Conservation (phyloP, 2,797 vertebrate species). For the Benthosema pterotum region DNA sequence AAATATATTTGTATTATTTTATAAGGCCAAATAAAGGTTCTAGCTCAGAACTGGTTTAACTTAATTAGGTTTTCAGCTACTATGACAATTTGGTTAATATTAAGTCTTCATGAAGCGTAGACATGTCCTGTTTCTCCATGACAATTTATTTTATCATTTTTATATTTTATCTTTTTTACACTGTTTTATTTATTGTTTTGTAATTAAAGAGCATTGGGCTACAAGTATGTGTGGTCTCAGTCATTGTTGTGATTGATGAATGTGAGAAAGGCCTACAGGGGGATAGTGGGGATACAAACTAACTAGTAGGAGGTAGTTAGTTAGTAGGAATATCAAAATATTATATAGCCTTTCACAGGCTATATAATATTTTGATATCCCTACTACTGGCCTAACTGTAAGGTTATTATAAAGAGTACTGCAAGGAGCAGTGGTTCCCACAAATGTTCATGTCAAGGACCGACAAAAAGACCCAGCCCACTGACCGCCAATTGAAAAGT, state of each 20-base stretch:
- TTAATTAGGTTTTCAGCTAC: background rate
- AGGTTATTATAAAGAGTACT: no score
- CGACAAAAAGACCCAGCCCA: no score
- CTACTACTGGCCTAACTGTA: no score
- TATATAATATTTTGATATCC: no score
- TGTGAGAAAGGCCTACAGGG: no score
- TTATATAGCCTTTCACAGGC: no score
- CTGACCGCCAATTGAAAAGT: no score
- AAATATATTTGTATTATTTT: background rate
- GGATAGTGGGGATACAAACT: no score
- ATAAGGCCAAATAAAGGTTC: constrained; percentile 14
- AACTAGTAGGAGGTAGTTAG: no score
- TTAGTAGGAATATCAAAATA: no score
- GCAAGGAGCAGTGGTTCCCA: no score
- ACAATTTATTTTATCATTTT: constrained; percentile 46
- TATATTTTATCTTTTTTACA: constrained; percentile 48
- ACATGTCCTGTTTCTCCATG: constrained; percentile 16
- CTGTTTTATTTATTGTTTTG: constrained; percentile 79
- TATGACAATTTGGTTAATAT: constrained; percentile 40
- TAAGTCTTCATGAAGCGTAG: constrained; percentile 41
- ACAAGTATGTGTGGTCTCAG: constrained; percentile 33
- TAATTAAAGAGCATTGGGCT: constrained; percentile 71
- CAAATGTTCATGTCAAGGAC: no score
- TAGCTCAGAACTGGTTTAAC: constrained; percentile 17
- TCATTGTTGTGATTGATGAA: constrained; percentile 2